Evolutionary conservation across 2,888 invertebrate genomes (phyloP), one percentile per base, ranked within the genome.

Genomic region (Volucella inflata): DNA sequence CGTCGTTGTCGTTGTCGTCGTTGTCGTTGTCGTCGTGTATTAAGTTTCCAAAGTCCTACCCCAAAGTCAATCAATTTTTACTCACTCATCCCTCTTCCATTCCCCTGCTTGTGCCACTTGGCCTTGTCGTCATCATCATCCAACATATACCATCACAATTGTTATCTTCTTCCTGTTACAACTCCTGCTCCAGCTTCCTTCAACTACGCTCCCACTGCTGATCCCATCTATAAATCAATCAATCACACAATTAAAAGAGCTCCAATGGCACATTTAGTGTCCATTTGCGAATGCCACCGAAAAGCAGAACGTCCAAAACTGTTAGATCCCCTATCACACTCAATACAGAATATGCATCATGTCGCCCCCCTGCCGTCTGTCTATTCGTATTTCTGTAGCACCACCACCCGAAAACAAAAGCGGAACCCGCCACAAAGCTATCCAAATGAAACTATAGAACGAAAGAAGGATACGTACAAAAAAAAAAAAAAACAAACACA

Each of bases 181-280:
- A 30, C 53, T 62, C 65, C 44, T 50, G 36, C 55, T 65, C 44
- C 53, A 53, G 67, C 42, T 51, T 30, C 6, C 6, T 30, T 30
- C 30, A 30, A 30, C 30, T 30, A 6, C 30, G 44, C 53, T 72
- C 48, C 57, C 68, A 36, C 55, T n/a, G 16, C 46, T 59, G 46
- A 57, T 64, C 62, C 30, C 81, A 59, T 74, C 89, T 88, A 89
- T 90, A 90, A 90, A 90, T 90, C 89, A 89, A 89, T 90, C 90
- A 89, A 89, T 89, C 89, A 89, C 89, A 89, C 89, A 90, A 90
- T 90, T 90, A 89, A 89, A 89, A 89, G 89, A 89, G 88, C 88
- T 88, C 87, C 89, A 88, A 88, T 88, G 89, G 89, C 89, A 89
- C 89, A 89, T 89, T 89, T 89, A 89, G 89, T 89, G 89, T 89